A percentile compares a stretch with the other conserved stretches of the same genome.
Conservation (phyloP, 2,888 invertebrate species). For the Strigamia maritima region DNA sequence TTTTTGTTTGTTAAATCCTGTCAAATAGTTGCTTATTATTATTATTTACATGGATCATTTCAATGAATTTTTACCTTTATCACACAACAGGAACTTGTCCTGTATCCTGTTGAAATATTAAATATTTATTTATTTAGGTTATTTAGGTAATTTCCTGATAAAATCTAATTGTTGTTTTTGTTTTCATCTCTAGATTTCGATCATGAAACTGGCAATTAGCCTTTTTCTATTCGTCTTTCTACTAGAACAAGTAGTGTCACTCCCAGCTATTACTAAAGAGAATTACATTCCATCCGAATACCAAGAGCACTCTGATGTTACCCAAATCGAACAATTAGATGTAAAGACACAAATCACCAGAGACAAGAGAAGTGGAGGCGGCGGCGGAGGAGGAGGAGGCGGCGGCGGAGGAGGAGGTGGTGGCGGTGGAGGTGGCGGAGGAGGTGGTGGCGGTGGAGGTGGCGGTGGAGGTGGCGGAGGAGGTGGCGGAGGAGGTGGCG, state of each 20-base stretch:
- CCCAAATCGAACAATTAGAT: neutral
- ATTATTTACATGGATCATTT: too few species aligned
- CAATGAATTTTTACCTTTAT: too few species aligned
- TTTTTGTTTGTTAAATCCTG: too few species aligned
- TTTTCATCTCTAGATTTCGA: neutral
- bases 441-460: neutral
- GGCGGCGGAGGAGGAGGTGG: neutral
- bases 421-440: neutral
- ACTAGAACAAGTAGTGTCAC: neutral
- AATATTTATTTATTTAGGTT: neutral
- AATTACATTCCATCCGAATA: neutral
- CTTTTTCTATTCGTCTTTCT: neutral
- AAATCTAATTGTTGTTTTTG: neutral
- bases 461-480: neutral
- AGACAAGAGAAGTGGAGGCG: neutral
- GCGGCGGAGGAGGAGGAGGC: neutral
- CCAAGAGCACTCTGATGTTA: neutral
- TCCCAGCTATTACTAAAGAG: neutral
- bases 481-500: neutral
- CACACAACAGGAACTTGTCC: too few species aligned
- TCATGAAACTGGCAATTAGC: neutral
- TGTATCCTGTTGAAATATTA: conserved; percentile 2
- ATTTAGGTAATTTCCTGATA: neutral
- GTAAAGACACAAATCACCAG: neutral
- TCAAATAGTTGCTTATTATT: too few species aligned